Evolutionary conservation across 2,888 invertebrate genomes (phyloP).

Genomic region (Lamproptera curius): DNA sequence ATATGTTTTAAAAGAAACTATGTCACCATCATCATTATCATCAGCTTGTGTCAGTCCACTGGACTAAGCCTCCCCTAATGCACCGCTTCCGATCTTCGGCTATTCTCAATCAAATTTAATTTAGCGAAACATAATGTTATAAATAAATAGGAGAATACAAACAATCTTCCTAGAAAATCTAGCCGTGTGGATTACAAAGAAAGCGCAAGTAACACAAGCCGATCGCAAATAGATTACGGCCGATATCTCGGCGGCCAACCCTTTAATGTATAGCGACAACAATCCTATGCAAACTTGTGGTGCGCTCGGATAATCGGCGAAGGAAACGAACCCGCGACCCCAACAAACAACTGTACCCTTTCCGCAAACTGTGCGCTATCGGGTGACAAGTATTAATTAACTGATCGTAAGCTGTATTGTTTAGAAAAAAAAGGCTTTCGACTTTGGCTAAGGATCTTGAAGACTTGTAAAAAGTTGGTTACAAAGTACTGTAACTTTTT

Average conservation of each 20-base stretch:
- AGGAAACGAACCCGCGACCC: conserved; percentile 45
- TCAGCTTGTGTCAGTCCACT: too few species aligned
- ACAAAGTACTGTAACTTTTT: too few species aligned
- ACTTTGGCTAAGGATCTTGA: neutral
- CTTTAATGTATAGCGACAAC: conserved; percentile 33
- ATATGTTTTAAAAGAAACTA: too few species aligned
- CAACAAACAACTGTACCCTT: conserved; percentile 50
- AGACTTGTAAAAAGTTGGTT: too few species aligned
- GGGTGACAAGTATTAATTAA: conserved; percentile 62
- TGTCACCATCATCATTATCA: too few species aligned
- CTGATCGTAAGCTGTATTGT: conserved; percentile 10
- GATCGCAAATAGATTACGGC: conserved; percentile 35
- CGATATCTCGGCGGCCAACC: conserved; percentile 32
- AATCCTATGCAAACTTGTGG: conserved; percentile 31
- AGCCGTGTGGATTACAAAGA: neutral
- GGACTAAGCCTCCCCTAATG: too few species aligned
- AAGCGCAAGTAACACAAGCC: conserved; percentile 24
- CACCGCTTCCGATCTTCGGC: too few species aligned
- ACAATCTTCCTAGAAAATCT: too few species aligned
- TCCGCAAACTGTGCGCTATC: conserved; percentile 39
- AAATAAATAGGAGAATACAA: too few species aligned
- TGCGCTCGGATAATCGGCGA: conserved; percentile 18
- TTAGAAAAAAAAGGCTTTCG: neutral
- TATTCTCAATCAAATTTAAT: too few species aligned
- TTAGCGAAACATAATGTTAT: too few species aligned